Evolutionary conservation across 2,888 invertebrate genomes (phyloP), one percentile per base, ranked within the genome.

Genomic region (Podabrus alpinus): DNA sequence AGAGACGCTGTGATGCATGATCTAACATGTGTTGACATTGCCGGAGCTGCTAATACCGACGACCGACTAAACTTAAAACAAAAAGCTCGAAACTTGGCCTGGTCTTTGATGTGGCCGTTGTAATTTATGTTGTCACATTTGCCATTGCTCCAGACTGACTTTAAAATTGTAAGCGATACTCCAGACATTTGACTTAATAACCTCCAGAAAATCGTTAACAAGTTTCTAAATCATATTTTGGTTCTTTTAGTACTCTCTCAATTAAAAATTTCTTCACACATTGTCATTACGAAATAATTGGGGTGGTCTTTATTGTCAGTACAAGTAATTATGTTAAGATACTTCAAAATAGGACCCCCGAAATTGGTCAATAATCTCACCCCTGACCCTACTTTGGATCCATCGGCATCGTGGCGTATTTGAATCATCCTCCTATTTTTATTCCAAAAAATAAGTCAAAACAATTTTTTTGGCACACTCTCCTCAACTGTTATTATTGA

Each of bases 11-110:
- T 83, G 83, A 83, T 83, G 83, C 82, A 83, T 81, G 83, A 83
- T 82, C 82, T 82, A 83, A 83, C 83, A 83, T 78, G 82, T 83
- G 83, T 83, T 83, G 83, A 83, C 83, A 82, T 81, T 83, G 82
- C 82, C 79, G 81, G 79, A 78, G 80, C 79, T 78, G 78, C 81
- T 80, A 80, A 81, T 80, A 81, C 78, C 75, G 75, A 75, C 75
- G 73, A 75, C 72, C 77, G 78, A 76, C 75, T 73, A 78, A 77
- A 66, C 73, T 64, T 78, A 75, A 76, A 78, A 80, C 80, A 79
- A 80, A 81, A 81, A 81, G 75, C 74, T 69, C 74, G 78, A 80
- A 80, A 76, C 80, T 79, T 77, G 77, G 76, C 73, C 79, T 78
- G 29, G 59, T 79, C 82, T 81, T 82, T 83, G 81, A 81, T 82